Conservation (phyloP, 2,888 invertebrate species). For the Drosophila kanekoi region DNA sequence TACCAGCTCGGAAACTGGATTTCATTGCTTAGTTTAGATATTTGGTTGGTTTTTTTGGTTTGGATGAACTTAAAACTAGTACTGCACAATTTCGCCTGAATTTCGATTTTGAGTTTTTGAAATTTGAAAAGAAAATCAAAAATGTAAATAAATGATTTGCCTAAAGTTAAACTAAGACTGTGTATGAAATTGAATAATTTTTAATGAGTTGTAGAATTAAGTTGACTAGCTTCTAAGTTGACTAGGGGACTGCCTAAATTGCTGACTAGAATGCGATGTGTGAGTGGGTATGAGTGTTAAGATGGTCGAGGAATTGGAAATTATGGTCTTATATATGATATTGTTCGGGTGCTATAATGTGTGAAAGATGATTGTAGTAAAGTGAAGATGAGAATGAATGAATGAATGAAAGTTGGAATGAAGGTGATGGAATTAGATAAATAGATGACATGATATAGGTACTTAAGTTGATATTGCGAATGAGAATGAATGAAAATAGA, state of each 20-base stretch:
- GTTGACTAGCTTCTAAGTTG: slow-evolving; percentile 31
- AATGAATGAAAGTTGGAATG: not conserved
- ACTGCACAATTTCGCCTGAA: slow-evolving; percentile 84
- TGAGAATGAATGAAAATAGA: too few species aligned
- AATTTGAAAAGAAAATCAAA: slow-evolving; percentile 39
- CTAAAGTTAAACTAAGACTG: slow-evolving; percentile 59
- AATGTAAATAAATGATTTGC: slow-evolving; percentile 29
- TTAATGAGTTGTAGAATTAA: slow-evolving; percentile 20
- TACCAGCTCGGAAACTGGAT: slow-evolving; percentile 57
- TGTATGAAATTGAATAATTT: slow-evolving; percentile 30
- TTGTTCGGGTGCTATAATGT: too few species aligned
- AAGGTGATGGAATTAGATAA: not conserved
- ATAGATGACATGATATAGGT: not conserved
- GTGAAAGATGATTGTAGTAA: not conserved
- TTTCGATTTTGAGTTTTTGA: slow-evolving; percentile 52
- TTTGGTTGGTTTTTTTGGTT: slow-evolving; percentile 32
- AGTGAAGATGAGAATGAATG: slow-evolving; percentile 3
- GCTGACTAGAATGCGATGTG: slow-evolving; percentile 57
- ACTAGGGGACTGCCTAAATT: slow-evolving; percentile 54
- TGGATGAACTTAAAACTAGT: slow-evolving; percentile 70
- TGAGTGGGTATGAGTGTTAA: not conserved
- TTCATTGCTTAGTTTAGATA: slow-evolving; percentile 48
- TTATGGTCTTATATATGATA: not conserved
- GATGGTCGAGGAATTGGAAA: not conserved
- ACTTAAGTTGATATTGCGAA: too few species aligned